A percentile compares a stretch with the other conserved stretches of the same genome.
Evolutionary conservation across 2,888 invertebrate species (phyloP).

Genomic region (Cremastinae sp.): DNA sequence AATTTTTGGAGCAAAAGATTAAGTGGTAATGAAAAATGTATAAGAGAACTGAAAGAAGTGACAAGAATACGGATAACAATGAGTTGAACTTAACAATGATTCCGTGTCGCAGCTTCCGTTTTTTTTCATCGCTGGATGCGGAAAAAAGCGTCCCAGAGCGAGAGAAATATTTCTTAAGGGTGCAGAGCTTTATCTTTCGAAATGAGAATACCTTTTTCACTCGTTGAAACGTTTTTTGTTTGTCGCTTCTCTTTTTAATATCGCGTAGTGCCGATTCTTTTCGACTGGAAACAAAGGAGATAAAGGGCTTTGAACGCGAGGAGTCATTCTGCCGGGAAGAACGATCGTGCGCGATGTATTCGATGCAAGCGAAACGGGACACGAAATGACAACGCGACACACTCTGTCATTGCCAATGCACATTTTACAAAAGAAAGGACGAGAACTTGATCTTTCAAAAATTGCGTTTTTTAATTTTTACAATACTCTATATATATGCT

Average conservation of each 20-base stretch:
- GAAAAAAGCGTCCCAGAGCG: slow-evolving; percentile 61
- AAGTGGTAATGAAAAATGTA: slow-evolving; percentile 10
- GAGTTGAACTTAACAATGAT: too few species aligned
- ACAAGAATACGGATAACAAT: slow-evolving; percentile 22
- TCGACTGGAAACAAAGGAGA: slow-evolving; percentile 63
- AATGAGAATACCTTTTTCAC: slow-evolving; percentile 26
- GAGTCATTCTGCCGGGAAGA: slow-evolving; percentile 47
- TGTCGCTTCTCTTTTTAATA: slow-evolving; percentile 73
- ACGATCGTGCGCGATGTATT: slow-evolving; percentile 37
- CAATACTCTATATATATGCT: too few species aligned
- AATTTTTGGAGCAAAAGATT: background rate
- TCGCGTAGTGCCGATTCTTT: slow-evolving; percentile 72
- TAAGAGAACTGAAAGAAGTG: slow-evolving; percentile 27
- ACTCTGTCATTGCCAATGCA: slow-evolving; percentile 22
- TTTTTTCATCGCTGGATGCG: slow-evolving; percentile 73
- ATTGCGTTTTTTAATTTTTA: too few species aligned
- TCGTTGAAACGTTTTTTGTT: slow-evolving; percentile 7
- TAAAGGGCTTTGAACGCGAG: slow-evolving; percentile 60
- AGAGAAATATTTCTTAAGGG: slow-evolving; percentile 11
- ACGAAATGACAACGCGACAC: slow-evolving; percentile 27
- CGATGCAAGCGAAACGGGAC: slow-evolving; percentile 36
- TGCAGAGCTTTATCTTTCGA: slow-evolving; percentile 43
- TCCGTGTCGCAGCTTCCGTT: slow-evolving; percentile 69
- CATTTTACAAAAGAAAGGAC: background rate
- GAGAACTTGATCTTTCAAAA: too few species aligned